phyloP scores from a whole-genome alignment of 1,140 invertebrate genomes.

The Nylanderia fulva region DNA sequence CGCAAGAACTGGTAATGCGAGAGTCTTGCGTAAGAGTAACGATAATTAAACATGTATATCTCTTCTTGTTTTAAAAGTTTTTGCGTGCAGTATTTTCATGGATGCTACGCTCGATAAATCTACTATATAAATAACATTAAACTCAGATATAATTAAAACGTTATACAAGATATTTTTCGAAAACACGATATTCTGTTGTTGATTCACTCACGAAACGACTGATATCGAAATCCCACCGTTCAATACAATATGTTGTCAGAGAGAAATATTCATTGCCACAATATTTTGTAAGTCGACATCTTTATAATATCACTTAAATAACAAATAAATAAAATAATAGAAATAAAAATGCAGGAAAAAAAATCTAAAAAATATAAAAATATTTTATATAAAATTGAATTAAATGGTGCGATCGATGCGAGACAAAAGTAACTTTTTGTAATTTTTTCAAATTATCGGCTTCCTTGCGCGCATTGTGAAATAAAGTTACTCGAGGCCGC shows the following conservation, averaged over 20 bases:
- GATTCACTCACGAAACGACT: not conserved
- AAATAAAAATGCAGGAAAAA: not conserved
- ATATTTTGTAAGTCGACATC: not conserved
- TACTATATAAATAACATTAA: not conserved
- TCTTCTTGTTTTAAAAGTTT: not conserved
- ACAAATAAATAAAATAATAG: not conserved
- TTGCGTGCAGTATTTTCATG: not conserved
- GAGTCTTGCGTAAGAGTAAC: constrained; percentile 36
- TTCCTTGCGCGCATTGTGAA: constrained; percentile 29
- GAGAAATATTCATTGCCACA: too few species aligned
- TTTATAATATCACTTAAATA: not conserved
- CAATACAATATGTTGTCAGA: not conserved
- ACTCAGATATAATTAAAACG: too few species aligned
- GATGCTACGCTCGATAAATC: not conserved
- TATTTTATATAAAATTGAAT: too few species aligned
- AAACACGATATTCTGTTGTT: not conserved
- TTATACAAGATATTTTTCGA: not conserved
- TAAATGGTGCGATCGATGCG: not conserved
- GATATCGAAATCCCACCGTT: not conserved
- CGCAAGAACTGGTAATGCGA: constrained; percentile 34
- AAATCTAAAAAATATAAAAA: not conserved
- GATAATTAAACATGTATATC: constrained; percentile 34
- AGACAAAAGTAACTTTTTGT: constrained; percentile 4
- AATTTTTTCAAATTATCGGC: constrained; percentile 27
- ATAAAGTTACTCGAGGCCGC: constrained; percentile 15